Percentiles rank a stretch among this genome's conserved stretches.
Evolutionary conservation across 1,140 invertebrate species (phyloP).

Genomic region (Bombus impatiens): DNA sequence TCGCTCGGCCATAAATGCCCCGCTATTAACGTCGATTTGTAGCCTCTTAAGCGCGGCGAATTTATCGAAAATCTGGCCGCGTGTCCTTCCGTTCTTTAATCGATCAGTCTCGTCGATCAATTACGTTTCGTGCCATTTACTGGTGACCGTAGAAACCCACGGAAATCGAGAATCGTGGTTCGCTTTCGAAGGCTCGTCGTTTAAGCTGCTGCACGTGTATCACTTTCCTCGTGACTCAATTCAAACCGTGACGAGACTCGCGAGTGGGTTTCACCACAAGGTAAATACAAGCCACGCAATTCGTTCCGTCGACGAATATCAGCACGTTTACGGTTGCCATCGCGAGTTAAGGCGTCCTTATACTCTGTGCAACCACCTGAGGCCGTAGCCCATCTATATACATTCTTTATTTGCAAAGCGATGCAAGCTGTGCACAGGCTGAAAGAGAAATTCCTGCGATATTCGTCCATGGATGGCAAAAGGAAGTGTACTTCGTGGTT

Average conservation of each 20-base stretch:
- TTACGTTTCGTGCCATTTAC: background rate
- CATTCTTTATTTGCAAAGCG: conserved; percentile 20
- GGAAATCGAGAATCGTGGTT: conserved; percentile 44
- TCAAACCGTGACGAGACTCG: conserved; percentile 56
- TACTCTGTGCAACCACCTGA: conserved; percentile 8
- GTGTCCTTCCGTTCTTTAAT: conserved; percentile 4
- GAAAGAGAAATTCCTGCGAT: background rate
- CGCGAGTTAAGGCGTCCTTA: conserved; percentile 28
- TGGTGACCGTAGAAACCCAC: conserved; percentile 12
- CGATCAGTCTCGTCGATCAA: background rate
- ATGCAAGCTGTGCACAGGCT: background rate
- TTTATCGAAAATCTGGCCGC: conserved; percentile 17
- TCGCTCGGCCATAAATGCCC: background rate
- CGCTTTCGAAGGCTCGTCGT: conserved; percentile 44
- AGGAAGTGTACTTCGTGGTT: background rate
- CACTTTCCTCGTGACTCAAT: conserved; percentile 55
- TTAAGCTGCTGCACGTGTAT: conserved; percentile 52
- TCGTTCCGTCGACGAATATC: conserved; percentile 59
- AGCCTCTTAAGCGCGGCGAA: conserved; percentile 13
- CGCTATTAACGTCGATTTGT: conserved; percentile 38
- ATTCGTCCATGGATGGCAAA: background rate
- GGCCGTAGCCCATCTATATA: conserved; percentile 6
- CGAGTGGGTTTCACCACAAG: conserved; percentile 19
- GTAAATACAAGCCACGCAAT: conserved; percentile 52
- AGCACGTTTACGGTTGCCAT: conserved; percentile 51